A percentile compares a stretch with the other conserved stretches of the same genome.
Evolutionary conservation across 2,888 invertebrate genomes (phyloP).

Genomic region (Priapulus caudatus): DNA sequence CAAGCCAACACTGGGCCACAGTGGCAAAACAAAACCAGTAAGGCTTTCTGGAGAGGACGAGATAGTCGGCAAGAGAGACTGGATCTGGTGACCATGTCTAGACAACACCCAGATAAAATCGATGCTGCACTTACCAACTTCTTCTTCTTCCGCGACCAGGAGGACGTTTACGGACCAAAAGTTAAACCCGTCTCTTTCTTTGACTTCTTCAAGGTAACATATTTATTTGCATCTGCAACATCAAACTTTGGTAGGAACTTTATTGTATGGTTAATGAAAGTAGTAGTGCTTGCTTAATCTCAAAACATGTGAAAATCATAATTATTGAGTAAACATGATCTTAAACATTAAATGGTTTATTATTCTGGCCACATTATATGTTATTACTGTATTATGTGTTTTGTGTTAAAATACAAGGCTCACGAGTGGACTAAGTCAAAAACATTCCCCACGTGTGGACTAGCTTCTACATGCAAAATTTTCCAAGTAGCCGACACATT

Average conservation of each 20-base stretch:
- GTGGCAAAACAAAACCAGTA: slow-evolving; percentile 62
- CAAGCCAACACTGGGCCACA: slow-evolving; percentile 55
- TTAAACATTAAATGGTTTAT: too few relatives aligned
- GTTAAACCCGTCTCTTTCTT: slow-evolving; percentile 73
- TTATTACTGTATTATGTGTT: too few relatives aligned
- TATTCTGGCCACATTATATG: too few relatives aligned
- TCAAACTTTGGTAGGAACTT: neutral
- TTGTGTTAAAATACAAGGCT: too few relatives aligned
- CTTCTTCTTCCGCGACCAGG: slow-evolving; percentile 81
- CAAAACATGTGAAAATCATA: neutral
- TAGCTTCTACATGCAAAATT: too few relatives aligned
- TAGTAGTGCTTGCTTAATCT: slow-evolving; percentile 7
- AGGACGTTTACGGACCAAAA: slow-evolving; percentile 71
- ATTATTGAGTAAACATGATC: too few relatives aligned
- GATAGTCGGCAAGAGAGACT: slow-evolving; percentile 77
- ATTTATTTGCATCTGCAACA: slow-evolving; percentile 2
- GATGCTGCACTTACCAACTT: slow-evolving; percentile 89
- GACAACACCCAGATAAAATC: slow-evolving; percentile 60
- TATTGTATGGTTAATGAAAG: neutral
- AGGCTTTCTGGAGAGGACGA: slow-evolving; percentile 81
- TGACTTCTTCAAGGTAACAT: slow-evolving; percentile 78
- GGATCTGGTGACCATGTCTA: slow-evolving; percentile 63
- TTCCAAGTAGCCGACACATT: too few relatives aligned
- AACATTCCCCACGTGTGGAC: too few relatives aligned
- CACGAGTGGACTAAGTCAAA: too few relatives aligned